Base-by-base conservation (phyloP, 2,113 vertebrate genomes). In the Pleuronectes platessa region DNA sequence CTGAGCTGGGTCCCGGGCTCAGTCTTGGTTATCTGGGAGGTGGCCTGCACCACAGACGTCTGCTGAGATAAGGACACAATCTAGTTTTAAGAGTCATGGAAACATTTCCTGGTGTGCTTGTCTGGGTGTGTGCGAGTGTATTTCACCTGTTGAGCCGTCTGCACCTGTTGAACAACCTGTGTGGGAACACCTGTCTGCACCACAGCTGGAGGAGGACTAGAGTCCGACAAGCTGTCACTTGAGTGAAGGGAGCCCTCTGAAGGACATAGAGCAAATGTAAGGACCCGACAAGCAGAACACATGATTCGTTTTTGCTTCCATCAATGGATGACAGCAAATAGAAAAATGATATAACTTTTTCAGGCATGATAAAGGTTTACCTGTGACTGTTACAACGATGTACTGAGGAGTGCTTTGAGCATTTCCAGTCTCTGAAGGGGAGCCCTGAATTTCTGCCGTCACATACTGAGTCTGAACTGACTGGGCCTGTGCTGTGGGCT, bases 331-430 rank as follows among this genome's bases (percentile, higher is more conserved):
- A 27, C 2, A 17, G 3, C 35, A 21, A 18, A 4, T 35, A 15
- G 0, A 21, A n/a, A 27, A 18, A 20, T 45, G 1, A 18, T 49
- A 18, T 18, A 21, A 47, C 2, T 24, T 23, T 63, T 20, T 20
- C 5, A 42, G 20, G 21, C 5, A 70, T 54, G 45, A 37, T 14
- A 3, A 42, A 13, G 12, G 21, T 47, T 65, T 89, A 97, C 97
- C 97, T 20, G 97, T 96, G 55, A 98, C 96, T 0, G 97, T 96
- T 66, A 98, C 97, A 84, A 97, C 96, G 3, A 98, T 97, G 89
- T 96, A 98, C 91, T 98, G 97, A 68, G 96, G 96, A 2, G 96
- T 93, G 75, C 82, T 91, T 74, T 94, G 94, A 68, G 90, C 75
- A 65, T 90, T 93, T 82, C 90, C 92, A 78, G 93, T 84, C 85